Percentiles rank a stretch among this genome's conserved stretches.
phyloP scores from a whole-genome alignment of 1,140 invertebrate species.

The Orius laevigatus region DNA sequence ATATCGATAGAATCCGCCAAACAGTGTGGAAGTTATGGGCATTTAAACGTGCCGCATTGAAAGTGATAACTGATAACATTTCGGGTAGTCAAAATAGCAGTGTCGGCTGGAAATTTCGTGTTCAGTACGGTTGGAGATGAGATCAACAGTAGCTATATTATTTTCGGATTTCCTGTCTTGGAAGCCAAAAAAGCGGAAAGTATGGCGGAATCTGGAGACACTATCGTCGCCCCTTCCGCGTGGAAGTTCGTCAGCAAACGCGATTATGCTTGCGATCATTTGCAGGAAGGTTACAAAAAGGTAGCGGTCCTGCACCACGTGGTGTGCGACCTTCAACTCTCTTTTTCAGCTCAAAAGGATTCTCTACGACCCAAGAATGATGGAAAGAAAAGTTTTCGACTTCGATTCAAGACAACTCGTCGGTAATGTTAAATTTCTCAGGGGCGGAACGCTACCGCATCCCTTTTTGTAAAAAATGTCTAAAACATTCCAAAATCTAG shows the following conservation, averaged over 20 bases:
- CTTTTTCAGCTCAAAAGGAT: constrained; percentile 1
- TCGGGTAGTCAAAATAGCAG: constrained; percentile 40
- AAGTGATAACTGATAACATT: constrained; percentile 7
- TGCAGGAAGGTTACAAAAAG: constrained; percentile 5
- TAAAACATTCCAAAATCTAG: not conserved
- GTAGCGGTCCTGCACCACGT: too few species aligned
- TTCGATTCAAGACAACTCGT: not conserved
- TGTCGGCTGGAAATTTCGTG: constrained; percentile 37
- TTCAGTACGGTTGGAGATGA: constrained; percentile 38
- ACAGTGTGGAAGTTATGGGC: too few species aligned
- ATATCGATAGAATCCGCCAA: too few species aligned
- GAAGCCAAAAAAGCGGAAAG: constrained; percentile 32
- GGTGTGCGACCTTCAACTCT: not conserved
- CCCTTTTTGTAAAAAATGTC: too few species aligned
- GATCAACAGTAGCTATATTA: constrained; percentile 34
- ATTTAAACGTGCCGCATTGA: constrained; percentile 7
- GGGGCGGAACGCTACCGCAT: not conserved
- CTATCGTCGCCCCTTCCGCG: constrained; percentile 9
- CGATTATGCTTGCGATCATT: constrained; percentile 5
- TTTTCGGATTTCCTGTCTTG: constrained; percentile 41
- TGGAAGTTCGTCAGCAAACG: constrained; percentile 8
- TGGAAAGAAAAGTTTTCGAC: not conserved
- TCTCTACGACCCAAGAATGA: constrained; percentile 1
- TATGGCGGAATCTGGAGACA: constrained; percentile 13
- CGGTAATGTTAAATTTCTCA: not conserved